phyloP scores from a whole-genome alignment of 2,888 invertebrate species.

The Parthenolecanium corni region DNA sequence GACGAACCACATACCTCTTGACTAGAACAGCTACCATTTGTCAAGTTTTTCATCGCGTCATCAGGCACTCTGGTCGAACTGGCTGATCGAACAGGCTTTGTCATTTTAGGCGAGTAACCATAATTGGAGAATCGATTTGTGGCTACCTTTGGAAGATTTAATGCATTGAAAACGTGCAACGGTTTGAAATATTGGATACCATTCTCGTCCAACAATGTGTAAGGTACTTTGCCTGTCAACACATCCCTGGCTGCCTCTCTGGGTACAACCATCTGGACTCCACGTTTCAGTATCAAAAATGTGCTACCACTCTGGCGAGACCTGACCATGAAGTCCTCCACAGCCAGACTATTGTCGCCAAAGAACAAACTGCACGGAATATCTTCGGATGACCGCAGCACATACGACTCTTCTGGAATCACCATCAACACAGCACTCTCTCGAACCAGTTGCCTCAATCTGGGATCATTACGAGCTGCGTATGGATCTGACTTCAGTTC shows the following conservation, averaged over 20 bases:
- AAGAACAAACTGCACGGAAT: constrained; percentile 56
- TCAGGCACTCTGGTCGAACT: constrained; percentile 30
- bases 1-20: constrained; percentile 18
- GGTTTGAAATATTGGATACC: constrained; percentile 66
- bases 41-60: constrained; percentile 8
- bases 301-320: constrained; percentile 31
- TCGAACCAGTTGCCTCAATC: constrained; percentile 55
- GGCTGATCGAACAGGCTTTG: constrained; percentile 9
- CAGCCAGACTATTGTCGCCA: constrained; percentile 59
- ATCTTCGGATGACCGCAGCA: constrained; percentile 51
- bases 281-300: constrained; percentile 59
- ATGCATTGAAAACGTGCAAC: constrained; percentile 57
- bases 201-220: constrained; percentile 62
- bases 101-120: constrained; percentile 34
- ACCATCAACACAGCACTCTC: constrained; percentile 62
- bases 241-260: constrained; percentile 62
- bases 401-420: constrained; percentile 48
- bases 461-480: constrained; percentile 55
- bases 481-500: constrained; percentile 55
- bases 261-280: constrained; percentile 63
- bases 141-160: constrained; percentile 53
- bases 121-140: constrained; percentile 43
- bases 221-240: constrained; percentile 60
- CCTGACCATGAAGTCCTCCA: constrained; percentile 53
- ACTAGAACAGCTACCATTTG: constrained; percentile 3